Evolutionary conservation across 2,888 invertebrate genomes (phyloP), one percentile per base, ranked within the genome.

Genomic region (Orthosia gracilis): DNA sequence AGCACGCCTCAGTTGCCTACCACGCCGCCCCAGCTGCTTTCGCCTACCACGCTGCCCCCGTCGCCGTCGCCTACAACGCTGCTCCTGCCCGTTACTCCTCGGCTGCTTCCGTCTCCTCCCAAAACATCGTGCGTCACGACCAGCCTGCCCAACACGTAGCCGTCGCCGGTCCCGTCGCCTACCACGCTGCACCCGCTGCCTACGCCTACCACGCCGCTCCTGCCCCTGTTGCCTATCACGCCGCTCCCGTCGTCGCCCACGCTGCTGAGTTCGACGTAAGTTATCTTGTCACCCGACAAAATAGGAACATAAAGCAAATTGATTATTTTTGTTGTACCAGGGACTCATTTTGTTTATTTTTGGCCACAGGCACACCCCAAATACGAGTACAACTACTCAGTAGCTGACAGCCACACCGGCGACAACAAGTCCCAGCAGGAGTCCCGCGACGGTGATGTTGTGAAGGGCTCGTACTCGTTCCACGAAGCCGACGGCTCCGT

Each of bases 381-480:
- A 82, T 96, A 96, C 88, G 92, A 94, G 59, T 95, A 93, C 89
- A 93, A 93, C 76, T 96, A 96, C 86, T 94, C 95, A 3, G 95
- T 94, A 1, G 92, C 95, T 77, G 96, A 96, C 76, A 90, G 91
- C 4, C 95, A 96, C 80, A 94, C 95, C 69, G 97, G 96, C 40
- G 96, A 96, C 90, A 92, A 94, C 87, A 96, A 96, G 90, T 93
- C 94, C 85, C 96, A 96, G 87, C 89, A 92, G 65, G 96, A 96
- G 90, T 90, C 92, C 83, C 92, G 94, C 70, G 94, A 96, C 90
- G 97, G 97, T n/a, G 95, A 97, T 83, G 95, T 93, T 23, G 97
- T 97, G 73, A 94, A 95, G 89, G 97, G 97, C 67, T 95, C 97
- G 79, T 97, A 97, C 90, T 95, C 94, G 55, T 90, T 96, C 73